phyloP scores from a whole-genome alignment of 2,797 vertebrate species.

The Thripadectes ignobilis region DNA sequence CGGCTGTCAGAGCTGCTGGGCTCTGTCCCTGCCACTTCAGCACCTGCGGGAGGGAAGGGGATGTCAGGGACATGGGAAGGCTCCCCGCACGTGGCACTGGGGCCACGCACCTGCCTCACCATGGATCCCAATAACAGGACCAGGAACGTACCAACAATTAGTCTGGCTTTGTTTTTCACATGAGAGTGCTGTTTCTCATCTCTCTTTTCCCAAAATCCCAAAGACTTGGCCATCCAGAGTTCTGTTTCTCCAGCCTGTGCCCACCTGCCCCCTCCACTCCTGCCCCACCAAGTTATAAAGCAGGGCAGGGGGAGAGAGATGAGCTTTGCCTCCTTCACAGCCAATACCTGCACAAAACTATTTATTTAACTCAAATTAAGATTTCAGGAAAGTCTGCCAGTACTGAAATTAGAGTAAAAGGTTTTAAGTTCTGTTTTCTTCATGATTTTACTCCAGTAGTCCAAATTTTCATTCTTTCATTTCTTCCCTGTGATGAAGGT shows the following conservation, averaged over 20 bases:
- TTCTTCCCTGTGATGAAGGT: neutral
- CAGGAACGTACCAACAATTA: accelerated
- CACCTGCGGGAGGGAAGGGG: slow-evolving; percentile 67
- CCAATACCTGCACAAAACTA: accelerated
- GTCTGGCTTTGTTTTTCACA: accelerated
- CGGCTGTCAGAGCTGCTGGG: slow-evolving; percentile 88
- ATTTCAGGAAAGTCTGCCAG: neutral
- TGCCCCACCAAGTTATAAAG: accelerated
- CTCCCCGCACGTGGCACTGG: accelerated
- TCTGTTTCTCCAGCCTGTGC: neutral
- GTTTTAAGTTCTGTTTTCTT: neutral
- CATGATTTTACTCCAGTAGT: neutral
- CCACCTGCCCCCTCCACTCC: neutral
- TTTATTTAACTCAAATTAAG: neutral
- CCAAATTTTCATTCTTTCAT: neutral
- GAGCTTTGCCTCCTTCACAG: neutral
- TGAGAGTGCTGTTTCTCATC: accelerated
- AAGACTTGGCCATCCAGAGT: neutral
- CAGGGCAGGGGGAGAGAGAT: neutral
- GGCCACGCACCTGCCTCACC: accelerated
- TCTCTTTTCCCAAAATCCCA: accelerated
- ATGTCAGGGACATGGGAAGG: neutral
- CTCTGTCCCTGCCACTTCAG: slow-evolving; percentile 83
- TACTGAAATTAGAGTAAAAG: neutral
- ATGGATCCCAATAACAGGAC: accelerated